Evolutionary conservation across 2,113 vertebrate genomes (phyloP).

Genomic region (Pseudonaja textilis): DNA sequence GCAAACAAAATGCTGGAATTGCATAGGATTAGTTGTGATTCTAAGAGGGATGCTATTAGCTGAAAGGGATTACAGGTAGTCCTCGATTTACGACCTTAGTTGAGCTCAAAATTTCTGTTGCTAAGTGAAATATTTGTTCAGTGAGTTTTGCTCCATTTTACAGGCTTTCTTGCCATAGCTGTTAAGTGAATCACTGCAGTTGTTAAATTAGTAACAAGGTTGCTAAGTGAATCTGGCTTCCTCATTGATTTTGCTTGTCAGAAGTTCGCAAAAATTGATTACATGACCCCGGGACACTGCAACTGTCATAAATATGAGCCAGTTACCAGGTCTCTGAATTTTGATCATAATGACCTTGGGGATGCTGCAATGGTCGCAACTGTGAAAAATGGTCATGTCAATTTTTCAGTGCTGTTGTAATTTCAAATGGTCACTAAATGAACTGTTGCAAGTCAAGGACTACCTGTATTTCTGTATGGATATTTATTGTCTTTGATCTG

Average conservation of each 20-base stretch:
- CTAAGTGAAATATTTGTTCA: background rate
- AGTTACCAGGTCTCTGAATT: too few species aligned
- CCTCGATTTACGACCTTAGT: background rate
- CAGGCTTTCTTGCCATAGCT: background rate
- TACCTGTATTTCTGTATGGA: background rate
- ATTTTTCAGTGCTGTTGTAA: background rate
- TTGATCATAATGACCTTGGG: background rate
- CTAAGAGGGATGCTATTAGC: background rate
- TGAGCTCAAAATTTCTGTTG: background rate
- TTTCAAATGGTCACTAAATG: background rate
- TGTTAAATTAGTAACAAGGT: background rate
- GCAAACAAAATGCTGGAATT: background rate
- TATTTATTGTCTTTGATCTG: background rate
- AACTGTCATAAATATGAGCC: too few species aligned
- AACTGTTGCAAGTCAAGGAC: background rate
- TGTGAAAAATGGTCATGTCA: background rate
- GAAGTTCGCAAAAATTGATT: background rate
- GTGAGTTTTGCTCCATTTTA: background rate
- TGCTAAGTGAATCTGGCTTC: background rate
- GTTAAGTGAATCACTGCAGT: background rate
- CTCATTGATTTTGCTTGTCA: background rate
- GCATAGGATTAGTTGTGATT: background rate
- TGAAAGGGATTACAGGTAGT: background rate
- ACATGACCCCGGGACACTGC: background rate
- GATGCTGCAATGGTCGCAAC: background rate